Conservation (phyloP, 2,888 invertebrate species). For the Tigriopus californicus region DNA sequence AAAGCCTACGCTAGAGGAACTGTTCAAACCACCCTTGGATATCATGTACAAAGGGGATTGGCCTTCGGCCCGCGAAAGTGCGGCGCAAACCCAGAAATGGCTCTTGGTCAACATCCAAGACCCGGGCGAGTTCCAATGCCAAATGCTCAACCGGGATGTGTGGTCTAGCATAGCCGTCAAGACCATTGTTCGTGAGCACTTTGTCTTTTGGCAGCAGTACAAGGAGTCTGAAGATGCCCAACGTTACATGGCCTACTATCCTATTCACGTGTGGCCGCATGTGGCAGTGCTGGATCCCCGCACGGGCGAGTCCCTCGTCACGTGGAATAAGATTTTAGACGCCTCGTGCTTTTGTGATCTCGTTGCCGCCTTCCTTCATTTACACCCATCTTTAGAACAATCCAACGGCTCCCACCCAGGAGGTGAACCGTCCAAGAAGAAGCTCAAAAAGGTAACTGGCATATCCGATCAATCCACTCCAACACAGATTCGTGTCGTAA, state of each 20-base stretch:
- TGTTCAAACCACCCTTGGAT: conserved; percentile 48
- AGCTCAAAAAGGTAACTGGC: neutral
- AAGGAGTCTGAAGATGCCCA: conserved; percentile 39
- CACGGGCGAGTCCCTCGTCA: conserved; percentile 40
- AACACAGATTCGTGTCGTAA: too few species aligned
- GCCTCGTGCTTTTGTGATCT: conserved; percentile 28
- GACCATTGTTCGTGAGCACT: conserved; percentile 40
- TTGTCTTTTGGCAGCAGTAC: conserved; percentile 45
- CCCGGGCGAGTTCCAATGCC: conserved; percentile 45
- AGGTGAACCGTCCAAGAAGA: conserved; percentile 15
- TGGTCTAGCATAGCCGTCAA: conserved; percentile 44
- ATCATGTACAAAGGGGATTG: conserved; percentile 32
- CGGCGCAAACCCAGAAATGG: conserved; percentile 41
- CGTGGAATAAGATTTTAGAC: conserved; percentile 28
- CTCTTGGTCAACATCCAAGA: conserved; percentile 49
- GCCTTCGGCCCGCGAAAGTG: conserved; percentile 35
- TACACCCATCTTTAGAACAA: conserved; percentile 23
- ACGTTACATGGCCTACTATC: conserved; percentile 43
- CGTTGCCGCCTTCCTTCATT: conserved; percentile 27
- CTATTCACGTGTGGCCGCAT: conserved; percentile 40
- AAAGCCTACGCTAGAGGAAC: conserved; percentile 40
- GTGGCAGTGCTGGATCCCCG: conserved; percentile 45
- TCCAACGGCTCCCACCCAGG: conserved; percentile 14
- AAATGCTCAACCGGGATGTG: conserved; percentile 44
- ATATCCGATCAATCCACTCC: too few species aligned